Base-by-base conservation (phyloP, 2,888 invertebrate species). In the Fissipunctia ypsillon region DNA sequence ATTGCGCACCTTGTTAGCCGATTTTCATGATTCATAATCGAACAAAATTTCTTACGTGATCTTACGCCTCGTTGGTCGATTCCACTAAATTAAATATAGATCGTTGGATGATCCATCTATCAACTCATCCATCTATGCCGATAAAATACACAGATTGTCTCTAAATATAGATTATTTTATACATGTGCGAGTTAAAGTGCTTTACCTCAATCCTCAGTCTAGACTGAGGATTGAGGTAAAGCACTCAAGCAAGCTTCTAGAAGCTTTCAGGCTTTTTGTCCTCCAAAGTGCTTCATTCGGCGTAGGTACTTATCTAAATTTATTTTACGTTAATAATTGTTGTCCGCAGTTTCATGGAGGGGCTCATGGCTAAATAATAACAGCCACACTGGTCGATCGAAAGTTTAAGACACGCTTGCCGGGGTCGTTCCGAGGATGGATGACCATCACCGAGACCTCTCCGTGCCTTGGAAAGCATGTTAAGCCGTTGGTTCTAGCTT, bases 131-230 rank as follows among this genome's bases (percentile, higher is more conserved):
- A 45, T 78, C 52, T n/a, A 48, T 19, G 64, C 64, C 48, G 28
- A 5, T 71, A 65, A 19, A 48, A 28, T 64, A 71, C 25, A 64
- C 59, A 77, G 45, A 59, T 64, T 78, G 10, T 72, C 19, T 78
- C n/a, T 77, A 65, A 78, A 48, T 38, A 35, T 64, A 77, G 63
- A 50, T 38, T 48, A 22, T 48, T 35, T 38, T 63, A 71, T 35
- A 56, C 14, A 31, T 45, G 25, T 59, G 35, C 5, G 48, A 65
- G 48, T 35, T 50, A 28, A 7, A 14, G n/a, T n/a, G 38, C 25
- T 54, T 41, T 14, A 16, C 28, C 10, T 69, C 35, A 45, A 45
- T 28, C 28, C n/a, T 61, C 25, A 31, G n/a, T n/a, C n/a, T n/a
- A n/a, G n/a, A n/a, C n/a, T 31, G 25, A 61, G n/a, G 28, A 28